Base-by-base conservation (phyloP, 1,140 invertebrate genomes). In the Temnothorax nylanderi region DNA sequence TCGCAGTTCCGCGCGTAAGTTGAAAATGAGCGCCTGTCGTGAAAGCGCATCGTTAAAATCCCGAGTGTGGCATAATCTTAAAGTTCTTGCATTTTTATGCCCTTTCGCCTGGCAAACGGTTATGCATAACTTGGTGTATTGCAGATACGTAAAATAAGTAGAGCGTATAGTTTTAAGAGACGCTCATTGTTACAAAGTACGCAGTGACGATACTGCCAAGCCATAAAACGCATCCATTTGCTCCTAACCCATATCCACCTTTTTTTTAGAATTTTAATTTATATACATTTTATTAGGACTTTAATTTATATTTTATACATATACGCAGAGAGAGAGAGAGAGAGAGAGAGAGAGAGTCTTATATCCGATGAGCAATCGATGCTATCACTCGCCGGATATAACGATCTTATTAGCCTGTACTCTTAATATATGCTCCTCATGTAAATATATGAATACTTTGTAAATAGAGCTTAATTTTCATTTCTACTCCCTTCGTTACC, bases 391-490 rank as follows among this genome's bases (percentile, higher is more conserved):
- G 82, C 89, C 89, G 89, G 85, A 94, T 93, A 88, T 91, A 91
- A 87, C 88, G 77, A 89, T 90, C 86, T 92, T 93, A 88, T 90
- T 89, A 88, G 56, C 91, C 87, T 86, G 77, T 87, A 62, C 11
- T 58, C 56, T 84, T 91, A 92, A 86, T 91, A 80, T 93, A 87
- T 80, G 77, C 90, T 89, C 90, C 88, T 88, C 84, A 91, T 95
- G 93, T 94, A 94, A 94, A 95, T 95, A 94, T 93, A 94, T 89
- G 90, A 88, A 91, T 91, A 93, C 88, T 90, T 93, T 94, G 93
- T 95, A 94, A 92, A 94, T 93, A 95, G 85, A 93, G 37, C 51
- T n/a, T 64, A 18, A n/a, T 34, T 72, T 71, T 89, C 72, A 76
- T 90, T 85, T 88, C 77, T 76, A 49, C 74, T 88, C 62, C 41